A percentile compares a stretch with the other conserved stretches of the same genome.
These are phyloP conservation scores for Baronia brevicornis DNA, from an alignment of 2,888 invertebrate genomes.

Conservation along the genomic window DNA sequence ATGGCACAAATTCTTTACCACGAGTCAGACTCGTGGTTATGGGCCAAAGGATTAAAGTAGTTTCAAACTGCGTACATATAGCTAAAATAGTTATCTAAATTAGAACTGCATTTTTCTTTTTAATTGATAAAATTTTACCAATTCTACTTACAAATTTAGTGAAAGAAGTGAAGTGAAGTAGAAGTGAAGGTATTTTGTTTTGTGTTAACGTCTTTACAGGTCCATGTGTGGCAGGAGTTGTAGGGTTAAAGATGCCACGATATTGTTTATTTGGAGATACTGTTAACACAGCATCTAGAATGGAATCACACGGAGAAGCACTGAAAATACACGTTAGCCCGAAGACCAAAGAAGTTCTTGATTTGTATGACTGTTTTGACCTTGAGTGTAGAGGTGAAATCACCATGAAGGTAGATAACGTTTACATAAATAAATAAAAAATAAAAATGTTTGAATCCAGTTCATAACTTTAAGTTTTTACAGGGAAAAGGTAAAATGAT, in stretches of 20 bases:
- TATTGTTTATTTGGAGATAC: slow-evolving; percentile 96
- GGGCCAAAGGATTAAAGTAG: no score
- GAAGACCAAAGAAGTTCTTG: slow-evolving; percentile 88
- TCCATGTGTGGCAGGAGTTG: slow-evolving; percentile 90
- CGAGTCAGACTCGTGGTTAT: no score
- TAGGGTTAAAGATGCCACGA: slow-evolving; percentile 95
- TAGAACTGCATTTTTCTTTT: no score
- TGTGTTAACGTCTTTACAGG: slow-evolving; percentile 51
- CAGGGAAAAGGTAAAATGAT: slow-evolving; percentile 93
- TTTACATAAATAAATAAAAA: slow-evolving; percentile 2
- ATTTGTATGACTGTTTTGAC: slow-evolving; percentile 89
- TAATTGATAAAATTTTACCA: not conserved
- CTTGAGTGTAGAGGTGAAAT: slow-evolving; percentile 90
- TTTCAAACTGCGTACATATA: no score
- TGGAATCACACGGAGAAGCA: slow-evolving; percentile 94
- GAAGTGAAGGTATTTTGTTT: slow-evolving; percentile 14
- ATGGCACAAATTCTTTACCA: no score
- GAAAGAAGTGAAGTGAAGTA: no score
- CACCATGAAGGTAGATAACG: slow-evolving; percentile 86
- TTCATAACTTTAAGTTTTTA: slow-evolving; percentile 18
- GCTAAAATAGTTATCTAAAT: no score
- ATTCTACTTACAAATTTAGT: slow-evolving; percentile 2
- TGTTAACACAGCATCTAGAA: slow-evolving; percentile 91
- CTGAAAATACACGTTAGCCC: slow-evolving; percentile 94
- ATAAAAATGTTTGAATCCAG: slow-evolving; percentile 12